These are phyloP conservation scores for Podocnemis expansa DNA, from an alignment of 2,113 vertebrate genomes.

Conservation along the genomic window DNA sequence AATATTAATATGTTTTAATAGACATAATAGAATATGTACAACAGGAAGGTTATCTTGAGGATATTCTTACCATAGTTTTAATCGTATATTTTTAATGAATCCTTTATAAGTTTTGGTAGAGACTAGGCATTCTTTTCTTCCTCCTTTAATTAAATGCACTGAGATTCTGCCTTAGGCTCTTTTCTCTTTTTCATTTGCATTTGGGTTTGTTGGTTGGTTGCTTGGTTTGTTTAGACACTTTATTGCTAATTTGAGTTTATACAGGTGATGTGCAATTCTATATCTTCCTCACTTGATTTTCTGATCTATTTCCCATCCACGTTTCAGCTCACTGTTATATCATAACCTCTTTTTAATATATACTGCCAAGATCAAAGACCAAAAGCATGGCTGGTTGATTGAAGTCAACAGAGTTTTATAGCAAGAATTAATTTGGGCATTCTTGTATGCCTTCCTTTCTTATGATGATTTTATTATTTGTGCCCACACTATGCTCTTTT, in stretches of 20 bases:
- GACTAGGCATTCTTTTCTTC: background rate
- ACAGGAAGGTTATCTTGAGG: background rate
- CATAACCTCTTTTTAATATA: background rate
- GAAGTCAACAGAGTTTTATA: background rate
- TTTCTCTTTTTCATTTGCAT: background rate
- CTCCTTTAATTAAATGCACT: background rate
- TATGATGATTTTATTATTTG: background rate
- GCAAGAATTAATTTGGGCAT: background rate
- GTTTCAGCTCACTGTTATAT: background rate
- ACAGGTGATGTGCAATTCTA: background rate
- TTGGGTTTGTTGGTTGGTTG: background rate
- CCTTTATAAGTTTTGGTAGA: background rate
- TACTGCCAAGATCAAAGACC: background rate
- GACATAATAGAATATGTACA: background rate
- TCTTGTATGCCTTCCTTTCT: background rate
- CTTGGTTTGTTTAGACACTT: background rate
- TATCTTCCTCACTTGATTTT: background rate
- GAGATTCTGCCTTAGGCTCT: background rate
- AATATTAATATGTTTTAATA: background rate
- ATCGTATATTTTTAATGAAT: background rate
- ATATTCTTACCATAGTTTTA: background rate
- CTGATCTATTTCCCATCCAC: fast-evolving
- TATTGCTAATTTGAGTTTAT: background rate
- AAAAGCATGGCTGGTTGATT: background rate
- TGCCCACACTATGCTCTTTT: background rate